phyloP scores from a whole-genome alignment of 2,888 invertebrate genomes.

The Melieria crassipennis region DNA sequence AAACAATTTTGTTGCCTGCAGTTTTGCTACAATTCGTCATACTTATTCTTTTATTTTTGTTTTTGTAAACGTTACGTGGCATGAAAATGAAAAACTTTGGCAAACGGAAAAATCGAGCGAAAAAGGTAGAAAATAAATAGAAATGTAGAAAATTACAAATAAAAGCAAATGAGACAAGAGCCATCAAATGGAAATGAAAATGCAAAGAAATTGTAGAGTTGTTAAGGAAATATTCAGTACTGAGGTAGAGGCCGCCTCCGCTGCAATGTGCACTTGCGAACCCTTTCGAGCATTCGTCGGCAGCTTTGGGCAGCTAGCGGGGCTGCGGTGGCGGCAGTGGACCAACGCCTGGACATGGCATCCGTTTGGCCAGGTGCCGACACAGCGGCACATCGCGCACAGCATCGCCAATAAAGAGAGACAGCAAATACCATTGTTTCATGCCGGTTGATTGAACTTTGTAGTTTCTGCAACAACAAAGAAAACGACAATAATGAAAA shows the following conservation, averaged over 20 bases:
- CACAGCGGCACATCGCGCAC: conserved; percentile 83
- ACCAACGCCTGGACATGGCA: conserved; percentile 67
- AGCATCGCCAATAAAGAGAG: conserved; percentile 87
- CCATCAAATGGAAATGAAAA: neutral
- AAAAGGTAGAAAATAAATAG: conserved; percentile 8
- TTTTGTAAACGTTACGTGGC: neutral
- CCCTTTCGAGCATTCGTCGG: neutral
- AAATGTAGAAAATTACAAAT: neutral
- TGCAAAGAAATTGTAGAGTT: neutral
- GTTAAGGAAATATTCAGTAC: neutral
- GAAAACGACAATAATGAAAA: conserved; percentile 16
- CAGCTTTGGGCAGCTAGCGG: conserved; percentile 45
- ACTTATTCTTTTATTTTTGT: no score
- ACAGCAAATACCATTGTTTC: conserved; percentile 84
- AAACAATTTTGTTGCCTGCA: no score
- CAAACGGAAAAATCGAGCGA: conserved; percentile 11
- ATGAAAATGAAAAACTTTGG: conserved; percentile 25
- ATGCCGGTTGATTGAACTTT: conserved; percentile 78
- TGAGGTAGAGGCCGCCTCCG: conserved; percentile 3
- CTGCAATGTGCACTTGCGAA: no score
- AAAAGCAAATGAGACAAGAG: neutral
- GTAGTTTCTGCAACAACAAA: conserved; percentile 73
- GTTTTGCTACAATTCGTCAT: no score
- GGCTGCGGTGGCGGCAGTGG: conserved; percentile 61
- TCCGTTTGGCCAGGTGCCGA: conserved; percentile 80